These are phyloP conservation scores for Mirza zaza DNA, from an alignment of 2,113 vertebrate genomes.

Conservation along the genomic window DNA sequence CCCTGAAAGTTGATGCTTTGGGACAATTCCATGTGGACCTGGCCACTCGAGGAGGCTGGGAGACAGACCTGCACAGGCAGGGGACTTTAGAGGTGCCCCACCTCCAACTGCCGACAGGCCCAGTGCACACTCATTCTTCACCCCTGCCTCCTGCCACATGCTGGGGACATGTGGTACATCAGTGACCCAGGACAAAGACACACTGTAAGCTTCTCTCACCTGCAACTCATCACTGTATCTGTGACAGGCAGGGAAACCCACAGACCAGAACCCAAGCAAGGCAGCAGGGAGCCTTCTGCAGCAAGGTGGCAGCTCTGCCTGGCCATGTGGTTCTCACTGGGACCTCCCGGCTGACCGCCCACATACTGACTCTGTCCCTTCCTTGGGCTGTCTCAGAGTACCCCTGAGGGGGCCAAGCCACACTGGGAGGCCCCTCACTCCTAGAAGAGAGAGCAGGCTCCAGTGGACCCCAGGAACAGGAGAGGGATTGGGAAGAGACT, in stretches of 20 bases:
- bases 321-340: rapidly evolving
- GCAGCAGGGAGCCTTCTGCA: not conserved
- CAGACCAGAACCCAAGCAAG: not conserved
- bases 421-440: not conserved
- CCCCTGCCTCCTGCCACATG: not conserved
- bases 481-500: not conserved
- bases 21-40: not conserved
- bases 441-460: not conserved
- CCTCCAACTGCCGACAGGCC: too few species aligned
- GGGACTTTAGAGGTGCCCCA: too few species aligned
- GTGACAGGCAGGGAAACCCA: not conserved
- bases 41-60: not conserved
- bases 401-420: not conserved
- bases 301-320: not conserved
- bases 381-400: not conserved
- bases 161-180: not conserved
- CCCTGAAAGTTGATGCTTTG: not conserved
- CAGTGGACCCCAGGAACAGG: too few species aligned
- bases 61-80: not conserved
- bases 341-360: not conserved
- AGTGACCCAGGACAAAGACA: not conserved
- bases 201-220: not conserved
- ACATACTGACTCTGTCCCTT: not conserved
- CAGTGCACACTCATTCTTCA: not conserved
- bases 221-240: not conserved